These are phyloP conservation scores for Leptinotarsa peninsularis DNA, from an alignment of 2,888 invertebrate species.

Conservation along the genomic window DNA sequence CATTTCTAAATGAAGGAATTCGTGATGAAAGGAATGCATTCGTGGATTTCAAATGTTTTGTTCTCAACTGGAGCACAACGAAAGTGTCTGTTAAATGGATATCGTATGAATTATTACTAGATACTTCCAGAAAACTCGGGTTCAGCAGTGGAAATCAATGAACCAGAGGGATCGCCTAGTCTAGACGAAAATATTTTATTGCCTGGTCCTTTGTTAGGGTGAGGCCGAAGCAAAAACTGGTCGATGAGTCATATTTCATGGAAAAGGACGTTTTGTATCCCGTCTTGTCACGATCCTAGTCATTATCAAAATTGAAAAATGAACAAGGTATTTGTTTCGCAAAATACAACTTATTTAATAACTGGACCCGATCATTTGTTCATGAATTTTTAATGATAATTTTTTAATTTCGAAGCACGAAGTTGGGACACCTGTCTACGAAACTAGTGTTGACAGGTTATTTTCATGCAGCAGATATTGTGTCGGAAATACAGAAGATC, in stretches of 20 bases:
- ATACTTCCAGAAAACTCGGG: background rate
- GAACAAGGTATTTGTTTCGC: background rate
- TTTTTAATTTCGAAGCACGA: no score
- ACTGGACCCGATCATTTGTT: no score
- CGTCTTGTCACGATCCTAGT: background rate
- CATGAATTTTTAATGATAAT: no score
- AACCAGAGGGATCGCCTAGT: background rate
- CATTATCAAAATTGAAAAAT: background rate
- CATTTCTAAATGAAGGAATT: no score
- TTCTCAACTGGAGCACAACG: no score
- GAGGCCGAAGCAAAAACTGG: background rate
- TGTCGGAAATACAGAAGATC: no score
- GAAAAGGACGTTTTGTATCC: background rate
- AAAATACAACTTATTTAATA: background rate
- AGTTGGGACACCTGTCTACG: no score
- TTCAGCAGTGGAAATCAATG: background rate
- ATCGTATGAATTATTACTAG: background rate
- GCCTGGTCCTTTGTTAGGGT: background rate
- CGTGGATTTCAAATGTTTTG: no score
- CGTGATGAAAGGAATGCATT: no score
- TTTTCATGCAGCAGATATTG: no score
- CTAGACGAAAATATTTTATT: constrained; percentile 13
- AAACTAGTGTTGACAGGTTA: no score
- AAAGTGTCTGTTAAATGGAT: no score
- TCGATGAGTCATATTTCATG: background rate